Conservation (phyloP, 2,888 invertebrate genomes). For the Nomada goodeniana region DNA sequence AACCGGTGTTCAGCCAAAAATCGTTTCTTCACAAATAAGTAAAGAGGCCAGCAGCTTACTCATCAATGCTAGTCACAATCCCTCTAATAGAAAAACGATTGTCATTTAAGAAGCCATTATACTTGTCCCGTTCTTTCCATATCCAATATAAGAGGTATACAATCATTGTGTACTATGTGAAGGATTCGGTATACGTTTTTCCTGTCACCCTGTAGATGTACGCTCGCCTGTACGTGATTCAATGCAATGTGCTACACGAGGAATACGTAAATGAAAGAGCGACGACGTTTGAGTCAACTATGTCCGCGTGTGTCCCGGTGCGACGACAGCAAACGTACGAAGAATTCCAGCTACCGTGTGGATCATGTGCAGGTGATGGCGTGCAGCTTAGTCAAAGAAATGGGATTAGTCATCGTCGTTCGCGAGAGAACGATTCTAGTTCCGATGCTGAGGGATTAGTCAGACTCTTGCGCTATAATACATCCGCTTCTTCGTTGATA, state of each 20-base stretch:
- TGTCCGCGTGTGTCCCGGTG: constrained; percentile 27
- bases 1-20: too few relatives aligned
- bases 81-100: too few relatives aligned
- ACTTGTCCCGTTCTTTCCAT: background rate
- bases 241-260: constrained; percentile 67
- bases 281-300: constrained; percentile 61
- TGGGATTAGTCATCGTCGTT: constrained; percentile 74
- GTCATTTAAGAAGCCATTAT: background rate
- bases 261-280: constrained; percentile 70
- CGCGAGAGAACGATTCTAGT: constrained; percentile 60
- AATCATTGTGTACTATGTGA: background rate
- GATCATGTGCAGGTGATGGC: constrained; percentile 64
- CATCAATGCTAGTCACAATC: too few relatives aligned
- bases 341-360: constrained; percentile 65
- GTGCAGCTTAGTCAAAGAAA: constrained; percentile 49
- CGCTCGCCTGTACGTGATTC: constrained; percentile 72
- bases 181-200: constrained; percentile 13
- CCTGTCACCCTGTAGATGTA: constrained; percentile 63
- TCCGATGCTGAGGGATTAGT: constrained; percentile 72
- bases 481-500: constrained; percentile 19
- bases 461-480: constrained; percentile 60
- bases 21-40: too few relatives aligned
- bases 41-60: too few relatives aligned
- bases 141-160: background rate
- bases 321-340: constrained; percentile 69